Evolutionary conservation across 2,888 invertebrate species (phyloP).

Genomic region (Nipponacmea schrenckii): DNA sequence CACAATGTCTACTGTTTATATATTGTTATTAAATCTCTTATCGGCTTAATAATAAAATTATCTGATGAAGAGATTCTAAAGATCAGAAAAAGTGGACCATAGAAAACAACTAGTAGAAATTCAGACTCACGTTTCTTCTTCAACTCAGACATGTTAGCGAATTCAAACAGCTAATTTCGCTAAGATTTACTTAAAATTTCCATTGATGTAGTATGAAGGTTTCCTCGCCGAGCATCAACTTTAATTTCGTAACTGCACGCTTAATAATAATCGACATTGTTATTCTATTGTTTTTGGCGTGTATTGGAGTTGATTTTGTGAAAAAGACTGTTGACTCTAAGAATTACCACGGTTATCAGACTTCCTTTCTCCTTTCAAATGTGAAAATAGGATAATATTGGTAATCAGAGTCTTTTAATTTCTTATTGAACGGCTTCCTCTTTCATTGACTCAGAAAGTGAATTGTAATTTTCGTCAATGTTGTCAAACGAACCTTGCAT

Average conservation of each 20-base stretch:
- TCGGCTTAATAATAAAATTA: too few relatives aligned
- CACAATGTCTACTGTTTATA: too few relatives aligned
- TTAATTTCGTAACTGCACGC: not conserved
- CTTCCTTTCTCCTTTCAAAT: not conserved
- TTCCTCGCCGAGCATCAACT: not conserved
- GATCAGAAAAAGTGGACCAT: too few relatives aligned
- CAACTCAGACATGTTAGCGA: constrained; percentile 25
- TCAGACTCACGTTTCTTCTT: constrained; percentile 28
- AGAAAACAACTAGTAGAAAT: constrained; percentile 30
- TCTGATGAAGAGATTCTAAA: too few relatives aligned
- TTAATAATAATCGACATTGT: not conserved
- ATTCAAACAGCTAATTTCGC: constrained; percentile 32
- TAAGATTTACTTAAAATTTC: not conserved
- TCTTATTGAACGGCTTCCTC: too few relatives aligned
- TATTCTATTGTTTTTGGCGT: constrained; percentile 1
- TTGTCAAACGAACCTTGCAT: too few relatives aligned
- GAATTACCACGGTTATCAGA: not conserved
- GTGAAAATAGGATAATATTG: not conserved
- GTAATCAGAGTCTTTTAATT: too few relatives aligned
- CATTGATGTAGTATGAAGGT: not conserved
- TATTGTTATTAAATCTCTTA: too few relatives aligned
- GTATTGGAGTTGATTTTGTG: not conserved
- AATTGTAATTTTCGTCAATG: too few relatives aligned
- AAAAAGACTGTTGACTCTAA: constrained; percentile 1
- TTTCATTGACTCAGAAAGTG: too few relatives aligned